Evolutionary conservation across 2,113 vertebrate species (phyloP).

Genomic region (Peromyscus polionotus): DNA sequence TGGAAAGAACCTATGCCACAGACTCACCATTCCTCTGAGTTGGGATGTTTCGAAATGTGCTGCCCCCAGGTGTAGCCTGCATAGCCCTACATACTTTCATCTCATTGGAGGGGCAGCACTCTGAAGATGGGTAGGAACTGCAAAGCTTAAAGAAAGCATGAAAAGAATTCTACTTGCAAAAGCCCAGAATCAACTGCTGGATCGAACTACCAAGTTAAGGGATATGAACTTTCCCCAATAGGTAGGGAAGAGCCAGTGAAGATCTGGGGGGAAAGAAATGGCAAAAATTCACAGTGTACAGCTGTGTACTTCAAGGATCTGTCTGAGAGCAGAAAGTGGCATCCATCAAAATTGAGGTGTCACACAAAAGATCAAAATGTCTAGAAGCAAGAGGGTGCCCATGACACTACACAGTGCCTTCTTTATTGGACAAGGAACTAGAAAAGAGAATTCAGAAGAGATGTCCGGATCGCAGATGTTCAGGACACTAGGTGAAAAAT

Average conservation of each 20-base stretch:
- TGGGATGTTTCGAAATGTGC: not conserved
- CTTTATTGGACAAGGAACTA: not conserved
- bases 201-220: not conserved
- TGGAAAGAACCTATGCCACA: not conserved
- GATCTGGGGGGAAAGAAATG: not conserved
- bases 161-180: conserved; percentile 18
- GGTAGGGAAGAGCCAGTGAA: not conserved
- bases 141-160: not conserved
- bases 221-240: not conserved
- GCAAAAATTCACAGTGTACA: not conserved
- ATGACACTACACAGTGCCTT: not conserved
- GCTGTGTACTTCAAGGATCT: not conserved
- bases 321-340: not conserved
- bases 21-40: not conserved
- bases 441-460: not conserved
- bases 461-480: not conserved
- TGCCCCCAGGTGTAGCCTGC: not conserved
- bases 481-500: not conserved
- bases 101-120: not conserved
- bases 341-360: not conserved
- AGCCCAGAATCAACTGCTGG: not conserved
- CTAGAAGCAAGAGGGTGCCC: not conserved
- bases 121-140: not conserved
- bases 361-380: not conserved
- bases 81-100: not conserved